Evolutionary conservation across 2,888 invertebrate species (phyloP).

Genomic region (Drosophila cognata): DNA sequence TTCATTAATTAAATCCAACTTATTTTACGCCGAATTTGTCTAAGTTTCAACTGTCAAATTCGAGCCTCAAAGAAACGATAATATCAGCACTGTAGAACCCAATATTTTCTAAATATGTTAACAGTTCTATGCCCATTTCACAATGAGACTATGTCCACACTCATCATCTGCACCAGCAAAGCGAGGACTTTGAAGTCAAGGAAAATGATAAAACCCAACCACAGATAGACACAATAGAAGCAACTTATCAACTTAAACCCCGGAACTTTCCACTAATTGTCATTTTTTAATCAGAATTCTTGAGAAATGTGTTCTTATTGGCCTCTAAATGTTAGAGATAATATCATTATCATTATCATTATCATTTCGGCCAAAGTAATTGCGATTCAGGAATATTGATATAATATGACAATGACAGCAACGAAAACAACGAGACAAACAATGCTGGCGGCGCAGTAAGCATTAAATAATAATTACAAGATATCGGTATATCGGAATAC

Average conservation of each 20-base stretch:
- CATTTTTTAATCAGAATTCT: background rate
- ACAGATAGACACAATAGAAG: background rate
- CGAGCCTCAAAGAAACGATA: slow-evolving; percentile 45
- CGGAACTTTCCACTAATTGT: background rate
- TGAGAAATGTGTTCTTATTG: background rate
- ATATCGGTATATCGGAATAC: slow-evolving; percentile 48
- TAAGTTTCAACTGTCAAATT: slow-evolving; percentile 51
- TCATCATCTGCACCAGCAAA: background rate
- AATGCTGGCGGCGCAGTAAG: slow-evolving; percentile 42
- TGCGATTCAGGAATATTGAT: slow-evolving; percentile 31
- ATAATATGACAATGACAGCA: slow-evolving; percentile 11
- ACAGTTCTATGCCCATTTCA: background rate
- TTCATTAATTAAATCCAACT: slow-evolving; percentile 65
- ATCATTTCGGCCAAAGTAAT: background rate
- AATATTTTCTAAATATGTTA: background rate
- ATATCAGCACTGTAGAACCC: slow-evolving; percentile 45
- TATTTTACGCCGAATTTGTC: slow-evolving; percentile 60
- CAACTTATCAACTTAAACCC: background rate
- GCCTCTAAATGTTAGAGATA: background rate
- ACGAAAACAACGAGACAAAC: slow-evolving; percentile 23
- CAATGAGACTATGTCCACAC: too few relatives aligned
- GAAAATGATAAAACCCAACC: background rate
- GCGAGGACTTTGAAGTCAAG: background rate
- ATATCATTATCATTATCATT: background rate
- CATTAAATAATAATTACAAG: slow-evolving; percentile 63